Conservation (phyloP, 2,888 invertebrate species). For the Philonicus albiceps region DNA sequence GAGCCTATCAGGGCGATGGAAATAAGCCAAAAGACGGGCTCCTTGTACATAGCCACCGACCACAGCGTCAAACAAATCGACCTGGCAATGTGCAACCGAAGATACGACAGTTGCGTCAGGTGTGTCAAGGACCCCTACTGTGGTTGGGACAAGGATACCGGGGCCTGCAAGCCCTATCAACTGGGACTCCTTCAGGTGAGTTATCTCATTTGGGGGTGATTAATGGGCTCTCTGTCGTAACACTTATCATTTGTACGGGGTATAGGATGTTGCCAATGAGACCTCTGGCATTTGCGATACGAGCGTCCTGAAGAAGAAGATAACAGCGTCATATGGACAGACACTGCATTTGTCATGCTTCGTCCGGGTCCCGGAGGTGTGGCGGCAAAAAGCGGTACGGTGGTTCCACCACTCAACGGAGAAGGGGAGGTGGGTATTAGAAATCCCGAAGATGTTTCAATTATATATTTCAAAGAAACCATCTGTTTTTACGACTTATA, state of each 20-base stretch:
- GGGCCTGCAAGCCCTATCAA: slow-evolving; percentile 85
- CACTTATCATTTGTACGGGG: slow-evolving; percentile 58
- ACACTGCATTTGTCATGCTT: slow-evolving; percentile 91
- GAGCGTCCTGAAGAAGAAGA: slow-evolving; percentile 85
- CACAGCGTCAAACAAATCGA: slow-evolving; percentile 88
- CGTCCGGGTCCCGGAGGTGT: slow-evolving; percentile 86
- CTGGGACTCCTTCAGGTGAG: slow-evolving; percentile 72
- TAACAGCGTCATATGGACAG: slow-evolving; percentile 92
- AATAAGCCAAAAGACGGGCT: slow-evolving; percentile 85
- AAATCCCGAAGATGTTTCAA: slow-evolving; percentile 10
- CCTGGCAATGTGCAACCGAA: slow-evolving; percentile 85
- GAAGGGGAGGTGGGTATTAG: slow-evolving; percentile 73
- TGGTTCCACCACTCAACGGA: slow-evolving; percentile 92
- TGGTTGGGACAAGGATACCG: slow-evolving; percentile 92
- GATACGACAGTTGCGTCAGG: slow-evolving; percentile 90
- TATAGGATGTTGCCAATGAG: slow-evolving; percentile 92
- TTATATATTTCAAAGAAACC: slow-evolving; percentile 42
- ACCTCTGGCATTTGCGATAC: slow-evolving; percentile 91
- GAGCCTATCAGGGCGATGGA: slow-evolving; percentile 90
- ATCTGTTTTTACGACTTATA: slow-evolving; percentile 44
- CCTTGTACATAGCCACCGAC: slow-evolving; percentile 89
- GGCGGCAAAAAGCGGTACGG: slow-evolving; percentile 80
- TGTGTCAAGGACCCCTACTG: slow-evolving; percentile 97
- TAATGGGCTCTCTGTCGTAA: slow-evolving; percentile 42
- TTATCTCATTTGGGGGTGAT: slow-evolving; percentile 27